Percentiles rank a stretch among this genome's conserved stretches.
phyloP scores from a whole-genome alignment of 2,113 vertebrate genomes.

The Ahaetulla prasina region DNA sequence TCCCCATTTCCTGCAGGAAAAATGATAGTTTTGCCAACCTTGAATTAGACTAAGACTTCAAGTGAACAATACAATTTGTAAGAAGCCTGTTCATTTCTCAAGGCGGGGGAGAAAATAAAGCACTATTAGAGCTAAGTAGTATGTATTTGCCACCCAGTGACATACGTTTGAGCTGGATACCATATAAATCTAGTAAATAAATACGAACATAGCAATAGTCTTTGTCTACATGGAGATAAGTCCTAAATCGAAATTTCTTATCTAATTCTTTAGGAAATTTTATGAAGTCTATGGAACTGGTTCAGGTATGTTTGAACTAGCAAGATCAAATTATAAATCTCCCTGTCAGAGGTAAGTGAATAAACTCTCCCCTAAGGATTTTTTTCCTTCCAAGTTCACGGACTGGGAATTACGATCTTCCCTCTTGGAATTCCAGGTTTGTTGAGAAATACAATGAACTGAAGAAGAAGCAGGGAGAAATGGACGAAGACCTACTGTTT shows the following conservation, averaged over 20 bases:
- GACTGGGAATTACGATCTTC: neutral
- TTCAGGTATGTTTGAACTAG: slow-evolving; percentile 74
- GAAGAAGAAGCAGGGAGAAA: slow-evolving; percentile 67
- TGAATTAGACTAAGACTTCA: neutral
- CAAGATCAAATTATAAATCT: slow-evolving; percentile 76
- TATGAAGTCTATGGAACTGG: slow-evolving; percentile 77
- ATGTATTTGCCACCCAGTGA: neutral
- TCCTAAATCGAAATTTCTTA: neutral
- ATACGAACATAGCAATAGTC: neutral
- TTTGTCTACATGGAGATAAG: accelerated
- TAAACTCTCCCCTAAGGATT: neutral
- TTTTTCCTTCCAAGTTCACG: neutral
- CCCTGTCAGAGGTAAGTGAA: slow-evolving; percentile 79
- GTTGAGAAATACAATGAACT: slow-evolving; percentile 82
- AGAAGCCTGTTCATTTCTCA: neutral
- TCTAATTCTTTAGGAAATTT: slow-evolving; percentile 75
- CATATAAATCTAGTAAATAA: neutral
- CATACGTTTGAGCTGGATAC: neutral
- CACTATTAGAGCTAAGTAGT: neutral
- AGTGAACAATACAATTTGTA: neutral
- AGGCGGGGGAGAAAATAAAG: neutral
- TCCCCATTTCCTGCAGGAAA: neutral
- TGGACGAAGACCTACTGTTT: slow-evolving; percentile 77
- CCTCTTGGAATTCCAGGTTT: slow-evolving; percentile 72
- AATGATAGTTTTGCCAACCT: neutral